Evolutionary conservation across 2,113 vertebrate species (phyloP).

Genomic region (Paraplagusia blochii): DNA sequence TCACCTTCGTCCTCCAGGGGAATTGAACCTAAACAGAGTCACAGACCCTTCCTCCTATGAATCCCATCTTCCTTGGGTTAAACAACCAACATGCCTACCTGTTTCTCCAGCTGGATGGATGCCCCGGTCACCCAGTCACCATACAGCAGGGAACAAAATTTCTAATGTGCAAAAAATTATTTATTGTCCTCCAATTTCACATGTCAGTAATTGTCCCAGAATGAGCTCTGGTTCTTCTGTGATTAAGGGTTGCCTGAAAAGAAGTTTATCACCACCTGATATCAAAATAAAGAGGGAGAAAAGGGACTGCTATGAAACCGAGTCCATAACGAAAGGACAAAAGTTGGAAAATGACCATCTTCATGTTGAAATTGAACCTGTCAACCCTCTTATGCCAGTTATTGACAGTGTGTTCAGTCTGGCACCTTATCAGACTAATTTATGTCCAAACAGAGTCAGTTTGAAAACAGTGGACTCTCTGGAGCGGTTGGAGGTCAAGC

Average conservation of each 20-base stretch:
- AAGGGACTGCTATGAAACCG: conserved; percentile 42
- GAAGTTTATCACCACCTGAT: conserved; percentile 25
- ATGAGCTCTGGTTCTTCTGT: conserved; percentile 1
- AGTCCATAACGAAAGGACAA: conserved; percentile 41
- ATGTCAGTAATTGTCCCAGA: conserved; percentile 8
- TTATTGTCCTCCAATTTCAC: conserved; percentile 15
- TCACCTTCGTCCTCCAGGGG: conserved; percentile 23
- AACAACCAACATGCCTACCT: conserved; percentile 15
- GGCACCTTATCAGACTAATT: conserved; percentile 82
- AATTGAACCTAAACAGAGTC: conserved; percentile 33
- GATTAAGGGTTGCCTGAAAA: conserved; percentile 39
- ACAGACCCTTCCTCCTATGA: conserved; percentile 49
- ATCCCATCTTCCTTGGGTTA: conserved; percentile 34
- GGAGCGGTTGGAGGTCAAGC: conserved; percentile 23
- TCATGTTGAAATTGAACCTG: not conserved
- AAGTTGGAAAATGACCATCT: conserved; percentile 25
- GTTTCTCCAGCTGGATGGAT: conserved; percentile 56
- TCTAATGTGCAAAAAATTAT: conserved; percentile 32
- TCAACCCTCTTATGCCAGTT: conserved; percentile 88
- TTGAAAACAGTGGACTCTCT: conserved; percentile 8
- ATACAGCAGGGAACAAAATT: conserved; percentile 4
- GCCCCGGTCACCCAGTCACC: conserved; percentile 17
- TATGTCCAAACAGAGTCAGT: conserved; percentile 24
- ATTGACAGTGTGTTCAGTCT: conserved; percentile 93
- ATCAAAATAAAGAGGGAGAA: conserved; percentile 50